Base-by-base conservation (phyloP, 2,113 vertebrate genomes). In the Rhinopomastus cyanomelas region DNA sequence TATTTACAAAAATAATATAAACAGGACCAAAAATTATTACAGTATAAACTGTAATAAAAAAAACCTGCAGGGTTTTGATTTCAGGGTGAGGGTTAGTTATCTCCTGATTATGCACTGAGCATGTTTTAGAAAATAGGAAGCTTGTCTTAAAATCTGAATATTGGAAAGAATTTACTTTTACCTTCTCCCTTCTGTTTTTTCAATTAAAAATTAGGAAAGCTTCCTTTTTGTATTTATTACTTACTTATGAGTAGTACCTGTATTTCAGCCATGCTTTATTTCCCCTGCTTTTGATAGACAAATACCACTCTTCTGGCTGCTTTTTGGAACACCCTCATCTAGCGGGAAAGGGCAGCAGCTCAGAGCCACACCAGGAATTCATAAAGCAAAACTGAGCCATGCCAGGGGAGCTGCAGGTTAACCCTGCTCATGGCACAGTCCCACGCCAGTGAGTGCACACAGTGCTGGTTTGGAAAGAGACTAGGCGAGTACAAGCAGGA, bases 371-470 rank as follows among this genome's bases (percentile, higher is more conserved):
- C 26, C 30, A 59, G 12, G 22, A 59, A 12, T 13, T 66, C 51
- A 44, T 36, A n/a, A 23, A 52, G 44, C 26, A 7, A 14, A 3
- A 1, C 8, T 0, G 6, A 65, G 18, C 32, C 39, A 9, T 7
- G 19, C 0, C 1, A 69, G 29, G 32, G 23, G 32, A 71, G 15
- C 6, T 48, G 52, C 23, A 25, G 52, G 27, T 36, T 27, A 16
- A 8, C 3, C 16, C 25, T 51, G 19, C 29, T 30, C 1, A 1
- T 30, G 27, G 23, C 30, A 14, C 21, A 46, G 37, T 25, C 29
- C 13, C 20, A 5, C 0, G 3, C 36, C 1, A 0, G 6, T 11
- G 15, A 46, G 60, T 9, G 5, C 49, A 26, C 32, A 37, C 46
- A 21, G 20, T 1, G 2, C 51, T 34, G 3, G 18, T 64, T 20